Percentiles rank a stretch among this genome's conserved stretches.
These are phyloP conservation scores for Eupithecia centaureata DNA, from an alignment of 2,888 invertebrate genomes.

Conservation along the genomic window DNA sequence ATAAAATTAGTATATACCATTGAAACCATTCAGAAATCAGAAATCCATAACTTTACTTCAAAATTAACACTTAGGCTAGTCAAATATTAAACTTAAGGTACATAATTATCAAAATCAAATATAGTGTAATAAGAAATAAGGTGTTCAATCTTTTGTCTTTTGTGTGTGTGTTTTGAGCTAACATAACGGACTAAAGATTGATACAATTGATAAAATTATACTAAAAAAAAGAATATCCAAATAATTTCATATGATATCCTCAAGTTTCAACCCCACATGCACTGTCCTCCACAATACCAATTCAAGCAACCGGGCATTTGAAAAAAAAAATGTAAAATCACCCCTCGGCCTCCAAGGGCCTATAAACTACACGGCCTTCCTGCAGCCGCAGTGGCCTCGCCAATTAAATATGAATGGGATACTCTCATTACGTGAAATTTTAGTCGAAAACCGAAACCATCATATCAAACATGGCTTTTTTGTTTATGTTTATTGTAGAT, in stretches of 20 bases:
- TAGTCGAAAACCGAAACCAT: constrained; percentile 39
- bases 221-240: no score
- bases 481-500: constrained; percentile 46
- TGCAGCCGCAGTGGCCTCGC: constrained; percentile 50
- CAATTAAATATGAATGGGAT: constrained; percentile 81
- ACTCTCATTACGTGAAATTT: constrained; percentile 73
- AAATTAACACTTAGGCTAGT: no score
- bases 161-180: no score
- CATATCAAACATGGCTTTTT: constrained; percentile 29
- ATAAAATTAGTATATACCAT: no score
- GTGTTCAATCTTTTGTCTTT: no score
- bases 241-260: constrained; percentile 45
- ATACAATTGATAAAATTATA: no score
- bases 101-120: no score
- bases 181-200: no score
- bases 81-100: no score
- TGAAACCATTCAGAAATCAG: no score
- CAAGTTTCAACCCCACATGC: constrained; percentile 47
- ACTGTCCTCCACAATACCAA: constrained; percentile 80
- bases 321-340: constrained; percentile 77
- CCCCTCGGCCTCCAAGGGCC: constrained; percentile 70
- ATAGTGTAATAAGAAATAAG: no score
- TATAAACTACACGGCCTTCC: constrained; percentile 65
- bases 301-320: constrained; percentile 75
- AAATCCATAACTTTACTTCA: no score